These are phyloP conservation scores for Latrodectus elegans DNA, from an alignment of 2,888 invertebrate genomes.

Conservation along the genomic window DNA sequence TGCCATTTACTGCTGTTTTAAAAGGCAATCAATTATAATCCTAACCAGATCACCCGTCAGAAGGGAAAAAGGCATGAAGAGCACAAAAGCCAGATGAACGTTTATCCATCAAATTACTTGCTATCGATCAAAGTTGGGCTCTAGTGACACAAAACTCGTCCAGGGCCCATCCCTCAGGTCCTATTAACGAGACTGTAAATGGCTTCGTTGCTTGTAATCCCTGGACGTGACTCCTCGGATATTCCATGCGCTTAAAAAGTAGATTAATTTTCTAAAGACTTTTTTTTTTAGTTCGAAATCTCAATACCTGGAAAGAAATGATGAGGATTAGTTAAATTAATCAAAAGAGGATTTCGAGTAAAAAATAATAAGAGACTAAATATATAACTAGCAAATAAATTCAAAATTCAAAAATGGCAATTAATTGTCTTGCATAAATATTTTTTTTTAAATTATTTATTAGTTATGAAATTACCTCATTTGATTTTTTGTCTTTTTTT, in stretches of 20 bases:
- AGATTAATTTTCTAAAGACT: constrained; percentile 25
- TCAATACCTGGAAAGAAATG: too few relatives aligned
- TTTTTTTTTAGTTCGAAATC: too few relatives aligned
- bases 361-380: too few relatives aligned
- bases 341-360: too few relatives aligned
- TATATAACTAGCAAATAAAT: too few relatives aligned
- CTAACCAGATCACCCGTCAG: constrained; percentile 20
- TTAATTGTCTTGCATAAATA: too few relatives aligned
- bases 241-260: constrained; percentile 24
- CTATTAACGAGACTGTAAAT: constrained; percentile 41
- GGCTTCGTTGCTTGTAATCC: constrained; percentile 32
- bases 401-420: too few relatives aligned
- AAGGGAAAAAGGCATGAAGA: constrained; percentile 13
- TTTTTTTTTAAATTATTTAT: too few relatives aligned
- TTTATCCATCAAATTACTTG: constrained; percentile 41
- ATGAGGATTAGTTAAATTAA: too few relatives aligned
- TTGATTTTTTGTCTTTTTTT: too few relatives aligned
- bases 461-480: too few relatives aligned
- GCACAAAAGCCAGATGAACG: neutral
- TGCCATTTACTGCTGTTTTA: constrained; percentile 19
- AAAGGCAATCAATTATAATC: constrained; percentile 45
- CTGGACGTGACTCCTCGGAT: constrained; percentile 28
- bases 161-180: constrained; percentile 34
- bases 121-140: constrained; percentile 16
- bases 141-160: constrained; percentile 8